These are phyloP conservation scores for Hyperoodon ampullatus DNA, from an alignment of 2,113 vertebrate species.

Conservation along the genomic window DNA sequence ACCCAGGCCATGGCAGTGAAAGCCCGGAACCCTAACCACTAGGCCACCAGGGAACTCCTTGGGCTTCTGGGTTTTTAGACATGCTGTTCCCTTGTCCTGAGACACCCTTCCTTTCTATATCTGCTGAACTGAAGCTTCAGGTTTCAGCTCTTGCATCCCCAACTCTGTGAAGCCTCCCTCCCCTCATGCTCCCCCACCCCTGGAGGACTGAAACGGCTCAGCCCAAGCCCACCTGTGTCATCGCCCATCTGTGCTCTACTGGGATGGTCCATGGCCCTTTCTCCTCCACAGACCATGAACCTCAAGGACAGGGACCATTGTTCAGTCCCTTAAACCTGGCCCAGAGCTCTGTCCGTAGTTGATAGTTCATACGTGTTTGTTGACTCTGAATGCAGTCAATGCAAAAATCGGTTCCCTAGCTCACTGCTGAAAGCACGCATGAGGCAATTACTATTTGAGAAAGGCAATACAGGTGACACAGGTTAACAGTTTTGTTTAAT, in stretches of 20 bases:
- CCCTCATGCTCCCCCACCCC: rapidly evolving
- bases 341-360: background rate
- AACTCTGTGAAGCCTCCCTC: background rate
- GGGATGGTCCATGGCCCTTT: background rate
- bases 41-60: background rate
- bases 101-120: background rate
- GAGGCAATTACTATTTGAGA: background rate
- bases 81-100: background rate
- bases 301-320: background rate
- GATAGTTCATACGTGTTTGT: background rate
- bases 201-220: background rate
- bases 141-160: background rate
- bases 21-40: background rate
- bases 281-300: background rate
- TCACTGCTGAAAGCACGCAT: background rate
- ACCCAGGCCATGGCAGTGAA: background rate
- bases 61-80: background rate
- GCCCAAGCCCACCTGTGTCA: too few relatives aligned
- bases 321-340: background rate
- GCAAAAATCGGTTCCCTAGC: background rate
- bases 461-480: background rate
- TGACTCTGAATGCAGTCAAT: background rate
- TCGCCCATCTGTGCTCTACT: rapidly evolving
- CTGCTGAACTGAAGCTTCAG: background rate
- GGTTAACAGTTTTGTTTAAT: background rate